These are phyloP conservation scores for Thomomys bottae DNA, from an alignment of 2,113 vertebrate species.

Conservation along the genomic window DNA sequence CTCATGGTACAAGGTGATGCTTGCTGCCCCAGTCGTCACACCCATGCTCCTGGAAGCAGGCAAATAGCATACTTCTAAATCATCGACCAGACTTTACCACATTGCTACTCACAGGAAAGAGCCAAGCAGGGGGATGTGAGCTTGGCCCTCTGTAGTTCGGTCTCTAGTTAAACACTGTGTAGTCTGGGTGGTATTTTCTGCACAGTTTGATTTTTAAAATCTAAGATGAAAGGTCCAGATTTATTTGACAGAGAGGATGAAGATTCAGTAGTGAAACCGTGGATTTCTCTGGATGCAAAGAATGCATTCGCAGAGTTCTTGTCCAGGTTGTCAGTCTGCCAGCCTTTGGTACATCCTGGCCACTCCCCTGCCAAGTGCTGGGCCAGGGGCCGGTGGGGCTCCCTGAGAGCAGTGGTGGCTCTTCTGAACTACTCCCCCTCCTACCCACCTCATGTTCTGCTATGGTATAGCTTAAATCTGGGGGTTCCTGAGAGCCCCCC, in stretches of 20 bases:
- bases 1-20: background rate
- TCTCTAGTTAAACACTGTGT: background rate
- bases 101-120: background rate
- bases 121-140: background rate
- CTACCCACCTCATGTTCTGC: conserved; percentile 39
- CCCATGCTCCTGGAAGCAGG: background rate
- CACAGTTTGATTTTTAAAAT: background rate
- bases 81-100: background rate
- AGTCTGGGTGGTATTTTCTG: background rate
- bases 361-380: too few relatives aligned
- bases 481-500: background rate
- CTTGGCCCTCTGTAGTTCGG: background rate
- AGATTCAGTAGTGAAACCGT: background rate
- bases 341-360: too few relatives aligned
- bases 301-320: background rate
- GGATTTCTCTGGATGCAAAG: background rate
- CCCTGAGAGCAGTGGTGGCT: background rate
- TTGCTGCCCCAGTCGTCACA: background rate
- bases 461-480: background rate
- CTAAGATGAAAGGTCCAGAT: background rate
- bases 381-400: too few relatives aligned
- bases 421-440: background rate
- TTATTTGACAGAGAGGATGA: background rate
- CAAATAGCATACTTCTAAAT: background rate
- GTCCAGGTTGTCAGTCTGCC: background rate